phyloP scores from a whole-genome alignment of 1,140 invertebrate species.

The Anoplolepis gracilipes region DNA sequence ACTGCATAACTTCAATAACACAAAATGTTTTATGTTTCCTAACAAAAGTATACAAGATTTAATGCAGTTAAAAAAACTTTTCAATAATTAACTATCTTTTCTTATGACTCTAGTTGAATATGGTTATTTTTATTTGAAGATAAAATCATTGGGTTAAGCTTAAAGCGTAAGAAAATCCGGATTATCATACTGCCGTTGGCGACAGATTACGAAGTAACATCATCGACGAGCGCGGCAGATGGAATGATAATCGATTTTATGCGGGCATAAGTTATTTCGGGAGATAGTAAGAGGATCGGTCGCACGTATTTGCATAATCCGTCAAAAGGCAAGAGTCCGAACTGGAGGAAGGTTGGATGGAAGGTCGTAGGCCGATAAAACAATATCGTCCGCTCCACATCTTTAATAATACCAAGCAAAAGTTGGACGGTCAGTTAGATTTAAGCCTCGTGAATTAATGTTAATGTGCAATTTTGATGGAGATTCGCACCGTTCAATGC shows the following conservation, averaged over 20 bases:
- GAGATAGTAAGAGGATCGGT: conserved; percentile 66
- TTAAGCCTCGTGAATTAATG: conserved; percentile 42
- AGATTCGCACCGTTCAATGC: background rate
- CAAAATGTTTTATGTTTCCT: background rate
- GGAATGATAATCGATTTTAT: conserved; percentile 62
- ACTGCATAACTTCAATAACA: background rate
- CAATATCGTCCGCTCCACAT: conserved; percentile 9
- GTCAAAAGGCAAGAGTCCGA: conserved; percentile 13
- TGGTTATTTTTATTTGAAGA: conserved; percentile 11
- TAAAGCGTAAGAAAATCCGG: conserved; percentile 16
- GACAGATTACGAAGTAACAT: conserved; percentile 39
- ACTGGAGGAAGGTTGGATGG: background rate
- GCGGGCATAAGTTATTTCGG: conserved; percentile 61
- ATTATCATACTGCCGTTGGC: background rate
- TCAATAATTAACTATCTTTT: background rate
- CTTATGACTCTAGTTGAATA: conserved; percentile 26
- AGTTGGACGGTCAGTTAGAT: conserved; percentile 3
- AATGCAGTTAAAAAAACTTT: background rate
- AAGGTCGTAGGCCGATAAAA: conserved; percentile 42
- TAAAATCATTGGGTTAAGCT: conserved; percentile 28
- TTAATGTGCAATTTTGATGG: background rate
- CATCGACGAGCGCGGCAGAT: conserved; percentile 1
- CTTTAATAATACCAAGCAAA: background rate
- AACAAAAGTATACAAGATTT: background rate
- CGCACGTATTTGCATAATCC: conserved; percentile 63